Base-by-base conservation (phyloP, 1,140 invertebrate genomes). In the Anoplolepis gracilipes region DNA sequence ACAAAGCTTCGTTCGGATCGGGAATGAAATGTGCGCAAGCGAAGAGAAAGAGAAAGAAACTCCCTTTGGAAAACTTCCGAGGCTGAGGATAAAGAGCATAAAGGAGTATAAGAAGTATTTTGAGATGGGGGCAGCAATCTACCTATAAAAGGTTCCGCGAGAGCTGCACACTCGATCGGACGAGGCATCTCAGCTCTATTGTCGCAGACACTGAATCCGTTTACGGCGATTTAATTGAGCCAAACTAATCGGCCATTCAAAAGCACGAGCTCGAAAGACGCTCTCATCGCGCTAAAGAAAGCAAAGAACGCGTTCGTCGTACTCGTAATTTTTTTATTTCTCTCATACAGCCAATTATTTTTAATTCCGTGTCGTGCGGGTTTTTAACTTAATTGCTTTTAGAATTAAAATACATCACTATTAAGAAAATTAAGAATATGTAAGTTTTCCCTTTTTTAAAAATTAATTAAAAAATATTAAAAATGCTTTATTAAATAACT, bases 221-320 rank as follows among this genome's bases (percentile, higher is more conserved):
- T 85, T 88, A 88, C 75, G 69, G 69, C 69, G 82, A 85, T 89
- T 88, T 88, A 87, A 91, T 91, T 89, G 86, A 87, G 82, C 81
- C 87, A 76, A 91, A 88, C 89, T 92, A 91, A 93, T 92, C 82
- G 85, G 84, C 88, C 85, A 87, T 90, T 92, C 75, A 67, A 89
- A 42, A 49, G 28, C 78, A 73, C n/a, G 28, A 61, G 25, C 55
- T 33, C 65, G 33, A 81, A 59, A 42, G 25, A 72, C 25, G 36
- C 11, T 25, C 11, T 25, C 16, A 16, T 70, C 33, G 13, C 16
- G 22, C 6, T 78, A 81, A 59, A 70, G 57, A 57, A 59, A 46
- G 22, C 16, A 67, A 53, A 49, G 46, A 53, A 67, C 19, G 16
- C 10, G 22, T 57, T 25, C 6, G 25, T 11, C 53, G 7, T 22